A percentile compares a stretch with the other conserved stretches of the same genome.
Conservation (phyloP, 2,888 invertebrate genomes). For the Agriopis marginaria region DNA sequence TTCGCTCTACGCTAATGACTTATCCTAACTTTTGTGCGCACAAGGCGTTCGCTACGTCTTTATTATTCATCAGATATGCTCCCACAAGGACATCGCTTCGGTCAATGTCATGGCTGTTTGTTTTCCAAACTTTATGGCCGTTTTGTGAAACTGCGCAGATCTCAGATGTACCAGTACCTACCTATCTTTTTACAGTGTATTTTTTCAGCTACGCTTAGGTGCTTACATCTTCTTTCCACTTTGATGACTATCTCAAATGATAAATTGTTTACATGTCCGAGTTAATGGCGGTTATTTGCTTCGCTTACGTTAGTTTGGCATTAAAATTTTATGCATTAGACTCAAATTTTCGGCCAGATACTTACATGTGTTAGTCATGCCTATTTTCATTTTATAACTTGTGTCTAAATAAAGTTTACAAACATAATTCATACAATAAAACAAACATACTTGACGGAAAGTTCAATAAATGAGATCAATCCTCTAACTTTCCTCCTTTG, state of each 20-base stretch:
- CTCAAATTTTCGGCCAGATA: slow-evolving; percentile 1
- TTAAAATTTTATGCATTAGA: slow-evolving; percentile 20
- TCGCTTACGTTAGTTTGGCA: slow-evolving; percentile 19
- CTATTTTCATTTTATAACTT: not conserved
- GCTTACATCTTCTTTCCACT: slow-evolving; percentile 29
- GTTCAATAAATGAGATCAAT: no score
- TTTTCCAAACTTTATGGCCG: slow-evolving; percentile 51
- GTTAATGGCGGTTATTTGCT: slow-evolving; percentile 30
- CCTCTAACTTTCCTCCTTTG: no score
- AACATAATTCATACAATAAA: no score
- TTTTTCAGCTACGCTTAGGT: slow-evolving; percentile 36
- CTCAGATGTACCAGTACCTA: slow-evolving; percentile 22
- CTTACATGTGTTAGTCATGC: not conserved
- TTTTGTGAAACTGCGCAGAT: slow-evolving; percentile 47
- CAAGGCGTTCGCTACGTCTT: slow-evolving; percentile 49
- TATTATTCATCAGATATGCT: slow-evolving; percentile 49
- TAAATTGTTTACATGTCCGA: slow-evolving; percentile 35
- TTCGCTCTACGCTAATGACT: slow-evolving; percentile 34
- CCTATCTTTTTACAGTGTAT: slow-evolving; percentile 14
- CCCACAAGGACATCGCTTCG: slow-evolving; percentile 66
- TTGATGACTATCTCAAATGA: slow-evolving; percentile 36
- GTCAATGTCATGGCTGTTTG: slow-evolving; percentile 70
- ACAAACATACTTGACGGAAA: no score
- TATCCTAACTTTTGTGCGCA: slow-evolving; percentile 33
- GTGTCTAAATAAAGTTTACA: not conserved